Evolutionary conservation across 2,797 vertebrate species (phyloP), one percentile per base, ranked within the genome.

Genomic region (Micropoecilia bifurca): DNA sequence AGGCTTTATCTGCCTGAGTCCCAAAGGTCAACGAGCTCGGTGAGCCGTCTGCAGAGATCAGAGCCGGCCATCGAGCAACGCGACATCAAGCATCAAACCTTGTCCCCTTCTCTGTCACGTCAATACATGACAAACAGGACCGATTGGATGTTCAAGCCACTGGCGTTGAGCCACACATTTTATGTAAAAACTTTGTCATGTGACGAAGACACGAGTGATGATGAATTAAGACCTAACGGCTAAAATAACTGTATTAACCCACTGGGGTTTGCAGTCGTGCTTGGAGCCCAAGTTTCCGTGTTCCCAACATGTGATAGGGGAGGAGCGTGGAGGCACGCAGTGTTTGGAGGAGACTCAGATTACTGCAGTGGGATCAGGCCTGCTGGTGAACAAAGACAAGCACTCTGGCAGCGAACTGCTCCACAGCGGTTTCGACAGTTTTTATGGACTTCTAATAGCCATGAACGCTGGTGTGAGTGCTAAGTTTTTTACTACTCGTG

Each of bases 391-490:
- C 89, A 93, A 91, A 92, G 90, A 85, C 73, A 55, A 43, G 86
- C 81, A 74, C 76, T 73, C 73, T 80, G 8, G 79, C 86, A 84
- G 74, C 14, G 16, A 85, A 83, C 88, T 82, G 81, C 74, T 91
- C 83, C 83, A 77, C 82, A 45, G 61, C 80, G 59, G 73, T 79
- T 85, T 77, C 78, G 76, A 80, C 73, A 14, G 81, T 77, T 84
- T 93, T 92, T 89, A 90, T 90, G 82, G 83, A 83, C 80, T 73
- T 87, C 80, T 92, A 90, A 93, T 79, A 89, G 76, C 73, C 46
- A 48, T 92, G 90, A 91, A 92, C 82, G 78, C 72, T 85, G 75
- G 63, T 22, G 71, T 79, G 79, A 87, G 79, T 78, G 84, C 43
- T 80, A n/a, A 71, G 83, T 88, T 47, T 76, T 74, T 41, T 63